phyloP scores from a whole-genome alignment of 2,113 vertebrate genomes.

The Elachura formosa region DNA sequence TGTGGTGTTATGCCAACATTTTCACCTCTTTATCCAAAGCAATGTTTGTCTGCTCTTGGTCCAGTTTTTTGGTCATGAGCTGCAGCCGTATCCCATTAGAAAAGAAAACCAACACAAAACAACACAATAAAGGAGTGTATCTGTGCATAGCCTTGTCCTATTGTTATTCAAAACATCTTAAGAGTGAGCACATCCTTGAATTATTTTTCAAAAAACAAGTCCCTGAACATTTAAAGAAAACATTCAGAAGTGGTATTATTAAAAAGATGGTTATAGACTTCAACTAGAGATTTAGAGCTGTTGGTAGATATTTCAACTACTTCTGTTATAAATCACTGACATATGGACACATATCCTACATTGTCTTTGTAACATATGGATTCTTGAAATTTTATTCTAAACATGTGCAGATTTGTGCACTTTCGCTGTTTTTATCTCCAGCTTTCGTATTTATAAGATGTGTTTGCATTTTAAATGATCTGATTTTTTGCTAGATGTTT shows the following conservation, averaged over 20 bases:
- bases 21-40: not conserved
- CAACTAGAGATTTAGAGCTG: not conserved
- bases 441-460: not conserved
- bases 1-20: not conserved
- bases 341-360: not conserved
- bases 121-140: not conserved
- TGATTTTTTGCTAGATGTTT: not conserved
- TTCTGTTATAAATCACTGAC: not conserved
- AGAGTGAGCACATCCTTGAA: not conserved
- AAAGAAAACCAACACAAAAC: not conserved
- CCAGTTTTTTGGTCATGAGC: not conserved
- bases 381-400: not conserved
- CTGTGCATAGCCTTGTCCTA: not conserved
- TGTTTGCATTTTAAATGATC: conserved; percentile 31
- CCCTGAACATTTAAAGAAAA: not conserved
- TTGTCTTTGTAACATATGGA: not conserved
- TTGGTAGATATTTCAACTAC: not conserved
- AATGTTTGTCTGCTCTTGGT: not conserved
- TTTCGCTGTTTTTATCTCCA: not conserved
- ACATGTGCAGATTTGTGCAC: not conserved
- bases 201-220: not conserved
- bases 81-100: not conserved
- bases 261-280: not conserved
- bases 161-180: not conserved
- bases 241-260: not conserved